Conservation (phyloP, 1,140 invertebrate genomes). For the Drosophila rhopaloa region DNA sequence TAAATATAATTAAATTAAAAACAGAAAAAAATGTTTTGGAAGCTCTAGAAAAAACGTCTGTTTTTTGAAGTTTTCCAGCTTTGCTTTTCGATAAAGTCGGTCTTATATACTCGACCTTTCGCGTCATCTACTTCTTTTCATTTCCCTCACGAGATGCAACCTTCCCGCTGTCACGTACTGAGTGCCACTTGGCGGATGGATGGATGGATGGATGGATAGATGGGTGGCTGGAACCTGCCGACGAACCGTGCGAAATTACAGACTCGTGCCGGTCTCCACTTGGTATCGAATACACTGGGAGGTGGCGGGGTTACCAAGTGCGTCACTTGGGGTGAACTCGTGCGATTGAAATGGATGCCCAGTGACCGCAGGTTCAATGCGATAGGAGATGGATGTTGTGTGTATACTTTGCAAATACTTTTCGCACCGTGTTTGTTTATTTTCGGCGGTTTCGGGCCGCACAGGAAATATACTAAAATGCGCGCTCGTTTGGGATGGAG, state of each 20-base stretch:
- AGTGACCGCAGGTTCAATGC: conserved; percentile 27
- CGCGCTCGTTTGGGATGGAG: conserved; percentile 17
- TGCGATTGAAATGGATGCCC: conserved; percentile 17
- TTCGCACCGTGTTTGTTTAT: conserved; percentile 38
- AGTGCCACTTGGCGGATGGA: conserved; percentile 23
- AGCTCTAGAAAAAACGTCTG: too few species aligned
- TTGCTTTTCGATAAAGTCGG: neutral
- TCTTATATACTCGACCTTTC: neutral
- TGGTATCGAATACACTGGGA: conserved; percentile 3
- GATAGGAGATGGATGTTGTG: conserved; percentile 14
- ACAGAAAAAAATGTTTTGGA: too few species aligned
- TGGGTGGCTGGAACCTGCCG: conserved; percentile 22
- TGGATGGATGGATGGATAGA: conserved; percentile 2
- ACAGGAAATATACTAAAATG: conserved; percentile 54
- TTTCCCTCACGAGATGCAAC: conserved; percentile 14
- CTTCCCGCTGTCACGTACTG: conserved; percentile 47
- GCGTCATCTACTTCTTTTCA: neutral
- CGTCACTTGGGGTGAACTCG: conserved; percentile 39
- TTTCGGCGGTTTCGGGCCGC: conserved; percentile 15
- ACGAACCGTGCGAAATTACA: conserved; percentile 50
- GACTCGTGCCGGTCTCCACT: conserved; percentile 51
- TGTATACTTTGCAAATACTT: conserved; percentile 54
- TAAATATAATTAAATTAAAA: too few species aligned
- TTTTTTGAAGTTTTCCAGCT: neutral
- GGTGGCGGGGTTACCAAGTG: conserved; percentile 33